Percentiles rank a stretch among this genome's conserved stretches.
Evolutionary conservation across 1,140 invertebrate species (phyloP).

Genomic region (Drosophila kikkawai): DNA sequence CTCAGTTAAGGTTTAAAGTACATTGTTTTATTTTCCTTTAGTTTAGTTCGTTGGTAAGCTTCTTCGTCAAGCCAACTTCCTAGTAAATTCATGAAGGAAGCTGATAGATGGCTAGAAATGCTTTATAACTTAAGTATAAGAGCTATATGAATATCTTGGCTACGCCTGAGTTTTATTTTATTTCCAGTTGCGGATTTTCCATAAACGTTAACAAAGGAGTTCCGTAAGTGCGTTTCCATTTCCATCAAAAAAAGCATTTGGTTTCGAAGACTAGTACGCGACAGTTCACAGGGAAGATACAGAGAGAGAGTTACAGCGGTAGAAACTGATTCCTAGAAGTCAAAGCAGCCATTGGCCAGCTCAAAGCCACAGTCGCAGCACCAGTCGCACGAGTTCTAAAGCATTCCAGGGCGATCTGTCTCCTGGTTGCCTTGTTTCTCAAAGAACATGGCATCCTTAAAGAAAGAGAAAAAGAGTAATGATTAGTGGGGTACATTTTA

Average conservation of each 20-base stretch:
- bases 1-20: constrained; percentile 60
- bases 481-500: no score
- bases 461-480: no score
- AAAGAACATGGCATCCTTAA: constrained; percentile 92
- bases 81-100: constrained; percentile 43
- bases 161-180: constrained; percentile 33
- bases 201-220: constrained; percentile 8
- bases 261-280: constrained; percentile 68
- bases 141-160: constrained; percentile 28
- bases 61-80: constrained; percentile 10
- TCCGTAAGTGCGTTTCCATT: constrained; percentile 18
- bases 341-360: not conserved
- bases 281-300: constrained; percentile 55
- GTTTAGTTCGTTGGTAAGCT: constrained; percentile 20
- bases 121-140: constrained; percentile 20
- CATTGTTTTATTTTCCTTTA: constrained; percentile 28
- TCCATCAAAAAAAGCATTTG: constrained; percentile 30
- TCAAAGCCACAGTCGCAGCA: constrained; percentile 13
- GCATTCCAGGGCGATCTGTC: constrained; percentile 78
- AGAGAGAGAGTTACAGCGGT: constrained; percentile 11
- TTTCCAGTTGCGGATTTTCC: constrained; percentile 14
- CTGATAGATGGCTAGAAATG: constrained; percentile 40
- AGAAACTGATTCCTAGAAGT: not conserved
- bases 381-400: constrained; percentile 37
- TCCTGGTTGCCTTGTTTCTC: constrained; percentile 86